Evolutionary conservation across 1,140 invertebrate genomes (phyloP).

Genomic region (Gerris buenoi): DNA sequence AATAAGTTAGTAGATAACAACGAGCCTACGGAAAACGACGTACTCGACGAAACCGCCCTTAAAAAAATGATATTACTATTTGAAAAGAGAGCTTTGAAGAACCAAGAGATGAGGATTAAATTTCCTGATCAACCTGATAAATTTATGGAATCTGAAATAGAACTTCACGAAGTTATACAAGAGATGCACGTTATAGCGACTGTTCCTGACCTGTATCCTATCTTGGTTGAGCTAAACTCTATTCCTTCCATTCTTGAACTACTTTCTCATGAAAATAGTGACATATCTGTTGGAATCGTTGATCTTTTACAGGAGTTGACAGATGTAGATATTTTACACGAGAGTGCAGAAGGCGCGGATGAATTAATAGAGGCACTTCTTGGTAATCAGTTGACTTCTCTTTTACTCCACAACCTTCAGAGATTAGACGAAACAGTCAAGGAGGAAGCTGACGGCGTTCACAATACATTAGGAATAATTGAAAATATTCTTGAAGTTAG

Average conservation of each 20-base stretch:
- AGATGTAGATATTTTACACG: slow-evolving; percentile 87
- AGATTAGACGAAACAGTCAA: slow-evolving; percentile 83
- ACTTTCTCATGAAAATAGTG: slow-evolving; percentile 91
- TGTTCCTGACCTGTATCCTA: slow-evolving; percentile 84
- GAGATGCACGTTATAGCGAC: slow-evolving; percentile 90
- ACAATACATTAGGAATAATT: slow-evolving; percentile 83
- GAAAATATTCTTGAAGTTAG: slow-evolving; percentile 87
- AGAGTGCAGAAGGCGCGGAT: slow-evolving; percentile 69
- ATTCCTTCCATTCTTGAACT: slow-evolving; percentile 84
- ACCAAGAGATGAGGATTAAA: slow-evolving; percentile 97
- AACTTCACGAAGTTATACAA: slow-evolving; percentile 80
- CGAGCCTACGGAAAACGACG: slow-evolving; percentile 48
- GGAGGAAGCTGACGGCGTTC: slow-evolving; percentile 91
- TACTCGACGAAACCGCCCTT: slow-evolving; percentile 70
- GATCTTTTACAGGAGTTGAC: slow-evolving; percentile 82
- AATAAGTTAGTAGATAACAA: slow-evolving; percentile 23
- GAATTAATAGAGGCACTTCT: slow-evolving; percentile 61
- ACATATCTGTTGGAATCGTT: slow-evolving; percentile 69
- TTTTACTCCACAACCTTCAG: slow-evolving; percentile 84
- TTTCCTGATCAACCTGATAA: slow-evolving; percentile 93
- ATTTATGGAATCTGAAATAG: slow-evolving; percentile 98
- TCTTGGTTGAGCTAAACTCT: slow-evolving; percentile 76
- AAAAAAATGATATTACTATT: slow-evolving; percentile 82
- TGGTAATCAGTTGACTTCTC: slow-evolving; percentile 77
- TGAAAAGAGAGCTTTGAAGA: slow-evolving; percentile 86